Base-by-base conservation (phyloP, 2,888 invertebrate genomes). In the Agriopis leucophaearia region DNA sequence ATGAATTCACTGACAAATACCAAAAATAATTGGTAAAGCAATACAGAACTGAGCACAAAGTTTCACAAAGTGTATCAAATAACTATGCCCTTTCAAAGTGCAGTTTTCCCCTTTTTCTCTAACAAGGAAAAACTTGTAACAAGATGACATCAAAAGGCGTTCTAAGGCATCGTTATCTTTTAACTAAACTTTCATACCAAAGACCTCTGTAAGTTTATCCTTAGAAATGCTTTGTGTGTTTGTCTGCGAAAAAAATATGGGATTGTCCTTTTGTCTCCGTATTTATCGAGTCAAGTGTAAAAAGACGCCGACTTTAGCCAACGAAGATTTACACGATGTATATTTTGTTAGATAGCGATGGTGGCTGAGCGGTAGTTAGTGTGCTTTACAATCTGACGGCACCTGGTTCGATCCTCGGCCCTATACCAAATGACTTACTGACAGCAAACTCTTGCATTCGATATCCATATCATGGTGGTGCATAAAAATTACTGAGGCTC, bases 51-150 rank as follows among this genome's bases (percentile, higher is more conserved):
- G 64, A 69, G 69, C 40, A 67, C 58, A 35, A 54, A 55, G 56
- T 66, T 60, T 27, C 67, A 74, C 69, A 75, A 75, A 74, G 75
- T 61, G 69, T 75, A 72, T 69, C 70, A 64, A 66, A 72, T 72
- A 72, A 71, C 75, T 71, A 67, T 69, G 57, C 51, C 54, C 57
- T 65, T 70, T 66, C 64, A 62, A 45, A 55, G 16, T 64, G 64
- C 69, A 66, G 54, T 71, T 70, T 69, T 63, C 66, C 61, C 65
- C 63, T 70, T 67, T 68, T 68, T 56, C 70, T 61, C 72, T 84
- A 84, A 84, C 83, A 78, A 83, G 81, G 71, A 67, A 61, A 75
- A 80, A 82, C 74, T 81, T 77, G 79, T 84, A 81, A 83, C 82
- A 80, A 81, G 80, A 70, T 65, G 73, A 72, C 79, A 68, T 76